A percentile compares a stretch with the other conserved stretches of the same genome.
These are phyloP conservation scores for Sarcophaga caerulescens DNA, from an alignment of 2,888 invertebrate species.

Conservation along the genomic window DNA sequence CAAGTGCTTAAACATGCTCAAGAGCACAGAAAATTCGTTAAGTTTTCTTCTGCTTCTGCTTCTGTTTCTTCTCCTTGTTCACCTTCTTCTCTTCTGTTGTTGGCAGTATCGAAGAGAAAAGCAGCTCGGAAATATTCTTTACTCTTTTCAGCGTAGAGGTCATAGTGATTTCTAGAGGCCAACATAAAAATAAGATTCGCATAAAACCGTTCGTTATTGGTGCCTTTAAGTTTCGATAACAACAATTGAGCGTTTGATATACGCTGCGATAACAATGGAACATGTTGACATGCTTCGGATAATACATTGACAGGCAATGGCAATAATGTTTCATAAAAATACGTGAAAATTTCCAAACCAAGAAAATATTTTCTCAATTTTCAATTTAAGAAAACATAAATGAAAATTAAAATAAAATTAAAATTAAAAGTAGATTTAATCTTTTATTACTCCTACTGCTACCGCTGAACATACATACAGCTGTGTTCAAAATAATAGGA, in stretches of 20 bases:
- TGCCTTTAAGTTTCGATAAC: slow-evolving; percentile 5
- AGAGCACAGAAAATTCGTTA: slow-evolving; percentile 53
- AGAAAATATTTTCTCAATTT: not conserved
- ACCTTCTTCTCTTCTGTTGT: not conserved
- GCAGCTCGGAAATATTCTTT: slow-evolving; percentile 42
- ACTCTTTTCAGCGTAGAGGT: slow-evolving; percentile 51
- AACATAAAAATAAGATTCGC: slow-evolving; percentile 8
- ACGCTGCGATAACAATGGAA: not conserved
- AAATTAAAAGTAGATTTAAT: too few species aligned
- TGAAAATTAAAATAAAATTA: not conserved
- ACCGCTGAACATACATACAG: too few species aligned
- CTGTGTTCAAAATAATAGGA: too few species aligned
- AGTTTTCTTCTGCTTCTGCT: slow-evolving; percentile 14
- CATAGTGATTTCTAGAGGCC: slow-evolving; percentile 54
- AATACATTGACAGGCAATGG: slow-evolving; percentile 46
- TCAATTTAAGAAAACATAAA: not conserved
- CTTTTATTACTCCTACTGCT: too few species aligned
- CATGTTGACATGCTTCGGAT: slow-evolving; percentile 64
- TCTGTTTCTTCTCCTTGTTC: not conserved
- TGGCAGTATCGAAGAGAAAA: slow-evolving; percentile 17
- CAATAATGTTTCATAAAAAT: slow-evolving; percentile 48
- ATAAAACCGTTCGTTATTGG: not conserved
- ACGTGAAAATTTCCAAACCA: not conserved
- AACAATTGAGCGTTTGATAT: not conserved
- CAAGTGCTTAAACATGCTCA: slow-evolving; percentile 62